Evolutionary conservation across 2,797 vertebrate species (phyloP).

Genomic region (Morus bassanus): DNA sequence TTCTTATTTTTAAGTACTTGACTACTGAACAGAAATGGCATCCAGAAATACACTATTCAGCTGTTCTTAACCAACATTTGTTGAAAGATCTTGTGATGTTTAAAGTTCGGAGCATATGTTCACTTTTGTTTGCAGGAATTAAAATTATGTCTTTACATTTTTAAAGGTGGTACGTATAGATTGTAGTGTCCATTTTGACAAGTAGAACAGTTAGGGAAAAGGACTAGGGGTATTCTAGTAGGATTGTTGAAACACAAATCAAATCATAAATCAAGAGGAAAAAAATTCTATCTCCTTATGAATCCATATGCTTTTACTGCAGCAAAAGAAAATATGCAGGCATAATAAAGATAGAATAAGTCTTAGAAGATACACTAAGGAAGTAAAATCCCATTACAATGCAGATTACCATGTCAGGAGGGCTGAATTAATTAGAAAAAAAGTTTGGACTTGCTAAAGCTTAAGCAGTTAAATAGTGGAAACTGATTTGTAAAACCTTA

Average conservation of each 20-base stretch:
- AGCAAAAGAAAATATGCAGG: background rate
- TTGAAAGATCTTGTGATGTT: background rate
- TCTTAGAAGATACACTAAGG: conserved; percentile 49
- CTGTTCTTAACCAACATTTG: background rate
- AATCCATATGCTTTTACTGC: background rate
- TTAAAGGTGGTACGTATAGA: background rate
- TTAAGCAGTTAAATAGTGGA: background rate
- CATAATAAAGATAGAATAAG: background rate
- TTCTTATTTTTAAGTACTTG: background rate
- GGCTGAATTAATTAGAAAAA: conserved; percentile 32
- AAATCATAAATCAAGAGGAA: conserved; percentile 6
- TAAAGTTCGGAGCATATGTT: background rate
- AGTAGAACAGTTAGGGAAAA: background rate
- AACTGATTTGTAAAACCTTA: background rate
- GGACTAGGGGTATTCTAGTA: background rate
- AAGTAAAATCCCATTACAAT: conserved; percentile 47
- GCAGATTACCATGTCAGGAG: conserved; percentile 14
- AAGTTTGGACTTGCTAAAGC: conserved; percentile 2
- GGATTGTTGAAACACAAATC: background rate
- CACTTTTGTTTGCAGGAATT: background rate
- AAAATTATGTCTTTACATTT: background rate
- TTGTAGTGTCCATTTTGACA: background rate
- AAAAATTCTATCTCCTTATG: background rate
- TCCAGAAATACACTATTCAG: background rate
- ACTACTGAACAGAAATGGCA: background rate